These are phyloP conservation scores for Phortica magna DNA, from an alignment of 2,888 invertebrate species.

Conservation along the genomic window DNA sequence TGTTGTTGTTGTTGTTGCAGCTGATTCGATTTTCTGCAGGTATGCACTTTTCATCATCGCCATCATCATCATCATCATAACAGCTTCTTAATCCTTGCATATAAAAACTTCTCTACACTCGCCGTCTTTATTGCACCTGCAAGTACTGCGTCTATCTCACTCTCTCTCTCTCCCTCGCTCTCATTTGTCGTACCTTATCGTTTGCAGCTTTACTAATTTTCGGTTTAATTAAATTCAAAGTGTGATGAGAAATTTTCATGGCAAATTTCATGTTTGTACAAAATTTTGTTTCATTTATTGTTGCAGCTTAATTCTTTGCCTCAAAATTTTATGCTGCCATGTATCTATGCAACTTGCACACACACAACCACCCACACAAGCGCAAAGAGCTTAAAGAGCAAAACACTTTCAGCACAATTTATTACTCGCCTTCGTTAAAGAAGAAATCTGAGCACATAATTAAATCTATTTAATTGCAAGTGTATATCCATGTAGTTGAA, in stretches of 20 bases:
- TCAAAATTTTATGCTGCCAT: no score
- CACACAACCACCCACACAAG: neutral
- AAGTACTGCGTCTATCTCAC: constrained; percentile 12
- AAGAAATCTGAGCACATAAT: neutral
- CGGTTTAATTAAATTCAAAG: constrained; percentile 74
- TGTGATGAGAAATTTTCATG: constrained; percentile 56
- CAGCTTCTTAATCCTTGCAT: constrained; percentile 56
- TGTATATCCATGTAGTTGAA: neutral
- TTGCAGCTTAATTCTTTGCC: neutral
- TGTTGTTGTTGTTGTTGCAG: constrained; percentile 12
- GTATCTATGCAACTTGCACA: no score
- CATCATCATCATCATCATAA: neutral
- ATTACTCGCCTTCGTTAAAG: neutral
- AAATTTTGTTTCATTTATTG: neutral
- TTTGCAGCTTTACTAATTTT: constrained; percentile 61
- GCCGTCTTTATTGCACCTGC: neutral
- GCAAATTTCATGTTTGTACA: constrained; percentile 7
- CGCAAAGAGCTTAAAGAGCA: neutral
- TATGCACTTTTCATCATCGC: constrained; percentile 64
- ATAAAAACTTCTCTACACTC: constrained; percentile 43
- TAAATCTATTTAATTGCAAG: neutral
- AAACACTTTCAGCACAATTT: neutral
- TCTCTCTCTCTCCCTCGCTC: neutral
- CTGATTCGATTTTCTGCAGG: constrained; percentile 73
- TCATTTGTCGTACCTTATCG: neutral